Evolutionary conservation across 2,888 invertebrate genomes (phyloP), one percentile per base, ranked within the genome.

Genomic region (Patella caerulea): DNA sequence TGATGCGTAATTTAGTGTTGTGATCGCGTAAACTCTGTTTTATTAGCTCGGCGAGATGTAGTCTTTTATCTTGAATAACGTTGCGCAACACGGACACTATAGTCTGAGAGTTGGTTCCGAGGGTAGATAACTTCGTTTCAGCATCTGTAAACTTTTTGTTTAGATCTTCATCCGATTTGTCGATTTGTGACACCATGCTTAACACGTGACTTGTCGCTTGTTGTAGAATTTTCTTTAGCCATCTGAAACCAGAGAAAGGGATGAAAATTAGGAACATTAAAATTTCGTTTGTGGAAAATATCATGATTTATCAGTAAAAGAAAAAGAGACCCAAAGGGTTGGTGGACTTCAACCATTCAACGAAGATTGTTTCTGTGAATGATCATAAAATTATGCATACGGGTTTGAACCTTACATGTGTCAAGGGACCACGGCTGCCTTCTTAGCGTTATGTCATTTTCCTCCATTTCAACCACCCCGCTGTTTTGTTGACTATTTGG

Each of bases 191-290:
- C 11, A 87, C 83, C 71, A 87, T 78, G 2, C 85, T 82, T 73
- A 83, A 84, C 14, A 87, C 70, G 72, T 86, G 83, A 56, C 82
- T 82, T 9, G 83, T 81, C 24, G 84, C 81, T 52, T 84, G 75
- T 53, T 82, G 84, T 1, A 88, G 79, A n/a, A 88, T 77, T 19
- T 84, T 79, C 69, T 85, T 86, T 73, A 88, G 81, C 88, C 88
- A 88, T 11, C 88, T 88, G 80, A 15, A 78, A 79, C 17, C 72
- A 45, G 70, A 73, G 12, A 73, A 15, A 77, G 73, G 17, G 7
- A 45, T 0, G 45, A 9, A 45, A 45, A 45, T 45, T 45, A 9
- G 9, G 7, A 45, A 45, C 45, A 45, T 9, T 45, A 45, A 9
- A 7, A 9, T 7, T 9, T 45, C 45, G 45, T 45, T 45, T 9